Conservation (phyloP, 2,113 vertebrate species). For the Calypte anna region DNA sequence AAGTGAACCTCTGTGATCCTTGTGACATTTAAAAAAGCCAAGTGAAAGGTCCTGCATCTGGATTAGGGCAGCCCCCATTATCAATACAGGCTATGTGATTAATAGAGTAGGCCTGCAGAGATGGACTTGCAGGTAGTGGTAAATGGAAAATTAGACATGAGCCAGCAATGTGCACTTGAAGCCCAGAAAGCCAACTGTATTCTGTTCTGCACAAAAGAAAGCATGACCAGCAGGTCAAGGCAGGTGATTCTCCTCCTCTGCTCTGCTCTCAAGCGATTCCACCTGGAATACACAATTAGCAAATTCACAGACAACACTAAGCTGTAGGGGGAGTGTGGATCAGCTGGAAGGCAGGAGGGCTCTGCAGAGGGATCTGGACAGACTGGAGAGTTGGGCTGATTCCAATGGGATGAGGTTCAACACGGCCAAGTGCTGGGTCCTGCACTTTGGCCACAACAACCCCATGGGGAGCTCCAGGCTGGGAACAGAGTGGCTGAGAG, state of each 20-base stretch:
- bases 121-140: too few relatives aligned
- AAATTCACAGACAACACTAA: too few relatives aligned
- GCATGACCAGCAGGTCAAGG: not conserved
- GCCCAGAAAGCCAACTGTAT: not conserved
- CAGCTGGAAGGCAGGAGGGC: too few relatives aligned
- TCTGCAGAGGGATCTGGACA: too few relatives aligned
- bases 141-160: not conserved
- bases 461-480: too few relatives aligned
- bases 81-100: not conserved
- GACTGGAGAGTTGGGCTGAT: too few relatives aligned
- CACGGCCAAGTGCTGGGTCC: too few relatives aligned
- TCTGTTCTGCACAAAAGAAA: not conserved
- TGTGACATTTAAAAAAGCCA: not conserved
- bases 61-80: accelerated
- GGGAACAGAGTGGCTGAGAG: too few relatives aligned
- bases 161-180: not conserved
- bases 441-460: too few relatives aligned
- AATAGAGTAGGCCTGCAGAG: too few relatives aligned
- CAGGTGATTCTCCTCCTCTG: not conserved
- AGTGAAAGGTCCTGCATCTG: not conserved
- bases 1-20: accelerated
- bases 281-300: not conserved
- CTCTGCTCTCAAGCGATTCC: not conserved
- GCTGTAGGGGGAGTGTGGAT: too few relatives aligned
- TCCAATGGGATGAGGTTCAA: too few relatives aligned